phyloP scores from a whole-genome alignment of 2,888 invertebrate genomes.

The Hydrotaea diabolus region DNA sequence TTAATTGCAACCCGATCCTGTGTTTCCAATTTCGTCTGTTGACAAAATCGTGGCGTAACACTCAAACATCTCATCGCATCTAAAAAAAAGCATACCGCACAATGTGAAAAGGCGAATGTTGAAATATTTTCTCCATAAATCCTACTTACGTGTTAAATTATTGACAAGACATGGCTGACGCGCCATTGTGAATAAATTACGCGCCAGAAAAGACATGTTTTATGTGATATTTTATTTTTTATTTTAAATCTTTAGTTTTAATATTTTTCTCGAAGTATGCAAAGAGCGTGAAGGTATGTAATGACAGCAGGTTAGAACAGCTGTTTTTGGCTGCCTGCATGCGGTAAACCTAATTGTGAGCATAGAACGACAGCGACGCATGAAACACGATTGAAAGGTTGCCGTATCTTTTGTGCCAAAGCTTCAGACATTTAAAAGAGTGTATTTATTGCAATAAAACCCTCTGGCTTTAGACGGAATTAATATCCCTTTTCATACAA shows the following conservation, averaged over 20 bases:
- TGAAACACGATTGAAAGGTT: too few relatives aligned
- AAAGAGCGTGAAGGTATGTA: too few relatives aligned
- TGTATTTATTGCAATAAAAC: too few relatives aligned
- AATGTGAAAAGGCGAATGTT: not conserved
- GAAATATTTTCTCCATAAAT: not conserved
- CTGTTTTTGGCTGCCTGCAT: too few relatives aligned
- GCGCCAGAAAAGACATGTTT: constrained; percentile 73
- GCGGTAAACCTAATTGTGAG: too few relatives aligned
- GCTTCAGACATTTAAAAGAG: too few relatives aligned
- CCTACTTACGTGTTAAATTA: constrained; percentile 70
- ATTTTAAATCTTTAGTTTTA: too few relatives aligned
- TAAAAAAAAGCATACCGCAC: constrained; percentile 45
- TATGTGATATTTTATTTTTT: not conserved
- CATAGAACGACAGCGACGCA: too few relatives aligned
- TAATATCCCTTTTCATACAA: too few relatives aligned
- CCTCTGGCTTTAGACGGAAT: too few relatives aligned
- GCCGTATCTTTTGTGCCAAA: too few relatives aligned
- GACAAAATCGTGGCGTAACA: constrained; percentile 69
- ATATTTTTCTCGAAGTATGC: not conserved
- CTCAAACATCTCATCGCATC: constrained; percentile 73
- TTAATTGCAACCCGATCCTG: constrained; percentile 33
- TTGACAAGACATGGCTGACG: constrained; percentile 69
- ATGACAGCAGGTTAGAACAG: too few relatives aligned
- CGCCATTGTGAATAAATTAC: constrained; percentile 69
- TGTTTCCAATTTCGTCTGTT: constrained; percentile 67